phyloP scores from a whole-genome alignment of 2,113 vertebrate species.

The Tricholaema leucomelas region DNA sequence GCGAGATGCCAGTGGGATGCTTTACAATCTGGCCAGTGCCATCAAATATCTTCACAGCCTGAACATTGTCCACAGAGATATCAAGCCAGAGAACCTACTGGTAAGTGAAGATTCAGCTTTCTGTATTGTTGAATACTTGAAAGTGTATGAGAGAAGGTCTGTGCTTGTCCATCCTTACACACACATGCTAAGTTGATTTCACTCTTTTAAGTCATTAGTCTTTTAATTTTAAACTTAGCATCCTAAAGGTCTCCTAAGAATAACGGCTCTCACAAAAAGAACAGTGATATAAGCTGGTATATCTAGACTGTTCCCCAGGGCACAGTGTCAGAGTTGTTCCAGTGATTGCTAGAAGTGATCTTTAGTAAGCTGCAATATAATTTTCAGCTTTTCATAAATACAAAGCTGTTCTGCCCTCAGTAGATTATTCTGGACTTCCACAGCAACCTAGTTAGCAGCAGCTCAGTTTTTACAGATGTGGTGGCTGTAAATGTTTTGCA shows the following conservation, averaged over 20 bases:
- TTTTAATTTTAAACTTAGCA: not conserved
- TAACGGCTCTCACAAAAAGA: not conserved
- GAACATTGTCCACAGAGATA: constrained; percentile 97
- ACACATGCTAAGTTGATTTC: not conserved
- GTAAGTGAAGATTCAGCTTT: constrained; percentile 74
- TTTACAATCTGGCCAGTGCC: constrained; percentile 95
- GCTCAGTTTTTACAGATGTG: not conserved
- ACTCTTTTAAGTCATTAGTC: not conserved
- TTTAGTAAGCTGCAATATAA: not conserved
- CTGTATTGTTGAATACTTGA: not conserved
- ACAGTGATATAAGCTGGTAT: not conserved
- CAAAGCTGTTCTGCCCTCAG: not conserved
- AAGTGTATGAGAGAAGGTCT: not conserved
- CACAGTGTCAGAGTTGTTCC: not conserved
- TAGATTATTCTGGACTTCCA: not conserved
- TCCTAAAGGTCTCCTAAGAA: not conserved
- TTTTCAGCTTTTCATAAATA: not conserved
- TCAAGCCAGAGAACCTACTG: constrained; percentile 97
- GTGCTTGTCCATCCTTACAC: not conserved
- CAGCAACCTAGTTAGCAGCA: not conserved
- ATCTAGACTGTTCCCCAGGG: not conserved
- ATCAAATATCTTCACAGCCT: constrained; percentile 97
- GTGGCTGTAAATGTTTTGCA: not conserved
- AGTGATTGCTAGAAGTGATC: not conserved
- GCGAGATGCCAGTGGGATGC: constrained; percentile 95